These are phyloP conservation scores for Mirounga angustirostris DNA, from an alignment of 2,113 vertebrate species.

Conservation along the genomic window DNA sequence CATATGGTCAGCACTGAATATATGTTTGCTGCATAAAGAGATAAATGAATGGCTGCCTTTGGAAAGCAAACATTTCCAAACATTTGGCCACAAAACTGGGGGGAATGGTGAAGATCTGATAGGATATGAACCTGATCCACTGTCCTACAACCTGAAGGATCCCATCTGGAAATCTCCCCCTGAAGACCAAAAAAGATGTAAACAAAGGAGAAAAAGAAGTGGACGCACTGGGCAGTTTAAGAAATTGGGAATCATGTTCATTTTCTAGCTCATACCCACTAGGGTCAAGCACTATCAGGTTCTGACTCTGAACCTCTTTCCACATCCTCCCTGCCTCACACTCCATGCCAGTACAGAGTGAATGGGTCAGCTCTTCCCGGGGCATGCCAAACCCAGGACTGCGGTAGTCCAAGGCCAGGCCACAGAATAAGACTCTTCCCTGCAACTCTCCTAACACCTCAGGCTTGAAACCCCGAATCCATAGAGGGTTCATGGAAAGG, in stretches of 20 bases:
- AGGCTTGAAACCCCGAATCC: not conserved
- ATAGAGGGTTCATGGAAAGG: not conserved
- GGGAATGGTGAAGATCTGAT: not conserved
- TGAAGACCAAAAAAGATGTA: not conserved
- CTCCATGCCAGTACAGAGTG: not conserved
- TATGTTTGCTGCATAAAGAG: constrained; percentile 48
- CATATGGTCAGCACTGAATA: constrained; percentile 31
- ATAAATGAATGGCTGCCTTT: constrained; percentile 61
- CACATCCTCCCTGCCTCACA: not conserved
- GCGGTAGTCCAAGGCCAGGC: rapidly evolving
- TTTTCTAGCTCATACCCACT: not conserved
- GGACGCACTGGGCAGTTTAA: not conserved
- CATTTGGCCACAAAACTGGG: constrained; percentile 53
- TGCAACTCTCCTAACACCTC: not conserved
- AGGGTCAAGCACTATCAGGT: too few species aligned
- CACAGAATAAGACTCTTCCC: not conserved
- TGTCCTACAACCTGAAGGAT: constrained; percentile 19
- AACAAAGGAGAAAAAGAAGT: not conserved
- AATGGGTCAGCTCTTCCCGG: too few species aligned
- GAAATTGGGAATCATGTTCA: not conserved
- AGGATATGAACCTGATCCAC: not conserved
- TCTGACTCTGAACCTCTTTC: not conserved
- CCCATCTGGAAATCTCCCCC: constrained; percentile 55
- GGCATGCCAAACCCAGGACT: not conserved
- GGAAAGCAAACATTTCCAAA: constrained; percentile 74